phyloP scores from a whole-genome alignment of 2,888 invertebrate genomes.

The Mimumesa dahlbomi region DNA sequence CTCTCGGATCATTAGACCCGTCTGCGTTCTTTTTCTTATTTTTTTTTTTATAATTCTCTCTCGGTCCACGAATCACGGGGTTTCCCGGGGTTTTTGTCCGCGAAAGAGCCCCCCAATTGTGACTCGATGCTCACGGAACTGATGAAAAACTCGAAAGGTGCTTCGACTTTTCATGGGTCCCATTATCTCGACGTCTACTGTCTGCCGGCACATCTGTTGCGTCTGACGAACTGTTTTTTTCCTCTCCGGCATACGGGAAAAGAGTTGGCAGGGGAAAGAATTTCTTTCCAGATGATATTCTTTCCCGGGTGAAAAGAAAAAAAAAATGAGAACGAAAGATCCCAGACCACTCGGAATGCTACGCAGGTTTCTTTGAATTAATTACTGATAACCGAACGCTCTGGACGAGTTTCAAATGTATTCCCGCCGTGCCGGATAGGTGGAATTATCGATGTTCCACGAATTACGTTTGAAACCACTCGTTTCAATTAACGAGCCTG shows the following conservation, averaged over 20 bases:
- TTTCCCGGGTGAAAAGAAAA: neutral
- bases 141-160: slow-evolving; percentile 33
- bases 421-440: neutral
- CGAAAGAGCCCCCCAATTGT: slow-evolving; percentile 3
- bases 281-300: neutral
- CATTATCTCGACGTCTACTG: slow-evolving; percentile 52
- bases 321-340: neutral
- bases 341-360: too few species aligned
- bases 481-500: slow-evolving; percentile 7
- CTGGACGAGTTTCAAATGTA: neutral
- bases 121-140: neutral
- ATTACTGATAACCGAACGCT: too few species aligned
- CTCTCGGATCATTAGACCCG: slow-evolving; percentile 37
- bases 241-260: too few species aligned
- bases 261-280: neutral
- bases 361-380: too few species aligned
- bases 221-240: slow-evolving; percentile 20
- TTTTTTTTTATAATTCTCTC: slow-evolving; percentile 6
- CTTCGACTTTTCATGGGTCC: slow-evolving; percentile 52
- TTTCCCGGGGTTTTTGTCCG: slow-evolving; percentile 43
- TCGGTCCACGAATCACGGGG: neutral
- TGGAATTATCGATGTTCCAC: neutral
- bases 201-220: slow-evolving; percentile 58
- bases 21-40: too few species aligned
- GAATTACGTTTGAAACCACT: neutral